Conservation (phyloP, 1,140 invertebrate species). For the Diachasmimorpha longicaudata region DNA sequence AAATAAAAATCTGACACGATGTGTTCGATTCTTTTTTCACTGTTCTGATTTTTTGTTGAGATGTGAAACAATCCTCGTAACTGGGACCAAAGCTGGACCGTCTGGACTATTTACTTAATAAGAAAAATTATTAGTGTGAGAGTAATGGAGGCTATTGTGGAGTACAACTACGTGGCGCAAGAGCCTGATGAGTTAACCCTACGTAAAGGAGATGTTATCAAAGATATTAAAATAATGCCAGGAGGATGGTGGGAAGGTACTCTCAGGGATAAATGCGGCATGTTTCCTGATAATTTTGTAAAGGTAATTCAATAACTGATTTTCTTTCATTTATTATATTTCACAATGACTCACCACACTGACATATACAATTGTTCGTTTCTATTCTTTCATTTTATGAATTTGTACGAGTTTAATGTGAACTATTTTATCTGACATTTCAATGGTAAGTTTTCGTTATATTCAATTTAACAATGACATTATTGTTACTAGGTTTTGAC, state of each 20-base stretch:
- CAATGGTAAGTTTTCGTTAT: neutral
- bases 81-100: neutral
- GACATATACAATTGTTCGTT: too few species aligned
- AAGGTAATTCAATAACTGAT: constrained; percentile 63
- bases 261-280: constrained; percentile 84
- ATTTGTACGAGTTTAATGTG: too few species aligned
- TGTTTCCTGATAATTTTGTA: constrained; percentile 98
- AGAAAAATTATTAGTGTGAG: neutral
- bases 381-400: too few species aligned
- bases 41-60: neutral
- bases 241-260: constrained; percentile 98
- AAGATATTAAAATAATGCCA: constrained; percentile 79
- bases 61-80: neutral
- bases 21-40: neutral
- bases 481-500: neutral
- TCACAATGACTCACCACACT: too few species aligned
- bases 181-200: constrained; percentile 86
- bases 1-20: too few species aligned
- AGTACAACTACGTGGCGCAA: constrained; percentile 81
- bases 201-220: constrained; percentile 87
- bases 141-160: constrained; percentile 75
- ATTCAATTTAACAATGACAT: neutral
- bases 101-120: neutral
- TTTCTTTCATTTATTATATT: neutral
- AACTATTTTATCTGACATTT: neutral